Base-by-base conservation (phyloP, 2,113 vertebrate species). In the Callithrix jacchus region DNA sequence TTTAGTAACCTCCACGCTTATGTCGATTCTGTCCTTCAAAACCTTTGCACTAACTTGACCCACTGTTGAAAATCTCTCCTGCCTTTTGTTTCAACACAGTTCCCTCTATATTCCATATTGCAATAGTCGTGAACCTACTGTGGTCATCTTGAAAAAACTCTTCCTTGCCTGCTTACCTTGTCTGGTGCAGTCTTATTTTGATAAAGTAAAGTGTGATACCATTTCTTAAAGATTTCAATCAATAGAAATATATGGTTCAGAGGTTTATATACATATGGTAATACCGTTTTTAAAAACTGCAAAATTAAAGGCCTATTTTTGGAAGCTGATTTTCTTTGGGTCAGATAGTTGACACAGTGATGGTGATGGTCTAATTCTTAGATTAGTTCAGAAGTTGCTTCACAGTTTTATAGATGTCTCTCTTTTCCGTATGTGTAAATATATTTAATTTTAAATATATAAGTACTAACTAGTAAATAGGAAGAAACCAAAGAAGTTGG, bases 11-110 rank as follows among this genome's bases (percentile, higher is more conserved):
- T 49, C 16, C 32, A 40, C 7, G 5, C 1, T 17, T 11, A 61
- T 6, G 14, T 25, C 14, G 1, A 1, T 10, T 11, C 61, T 6
- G 14, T n/a, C 14, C 40, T 27, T 37, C 49, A n/a, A 7, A 37
- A 37, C 30, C 23, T 49, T 58, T 61, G 14, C 20, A 16, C 8
- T 74, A 74, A 3, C 25, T 84, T 23, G 61, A 4, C 8, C 40
- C 20, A 37, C 6, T 61, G 23, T 37, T 27, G 37, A 88, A 79
- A 79, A 66, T 9, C 9, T 73, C 30, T 30, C 8, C 14, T 58
- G 30, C 32, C 17, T 74, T 61, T 49, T 56, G 9, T 49, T 64
- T 76, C 13, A 47, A 30, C 30, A 16, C 1, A 64, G 54, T 40
- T 64, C 23, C 6, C 35, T 64, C 9, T 71, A 27, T n/a, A 8